Evolutionary conservation across 2,888 invertebrate species (phyloP), one percentile per base, ranked within the genome.

Genomic region (Teinopalpus imperialis): DNA sequence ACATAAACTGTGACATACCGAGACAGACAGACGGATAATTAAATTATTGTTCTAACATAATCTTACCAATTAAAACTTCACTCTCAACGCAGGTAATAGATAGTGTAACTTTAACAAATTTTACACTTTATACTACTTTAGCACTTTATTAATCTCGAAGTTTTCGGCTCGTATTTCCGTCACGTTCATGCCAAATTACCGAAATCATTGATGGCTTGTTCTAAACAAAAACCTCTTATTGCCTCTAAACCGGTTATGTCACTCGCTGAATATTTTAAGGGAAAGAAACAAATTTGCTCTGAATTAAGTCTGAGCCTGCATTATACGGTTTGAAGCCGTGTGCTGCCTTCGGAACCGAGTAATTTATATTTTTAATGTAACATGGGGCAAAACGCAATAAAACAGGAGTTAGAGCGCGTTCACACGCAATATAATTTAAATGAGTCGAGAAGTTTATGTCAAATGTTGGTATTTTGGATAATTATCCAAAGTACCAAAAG

Each of bases 351-450:
- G 37, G 45, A 55, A 54, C 45, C 50, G 36, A 24, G 55, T 60
- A 64, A 73, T 69, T 68, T 63, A 54, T 65, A 60, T 63, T 61
- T 54, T 57, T 57, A 55, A 52, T 51, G 23, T 30, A 43, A 36
- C 30, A 16, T 12, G 30, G 13, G 16, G 23, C 23, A 30, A 43
- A 36, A 46, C 37, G 46, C n/a, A 52, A 49, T 31, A 45, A 49
- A 47, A 49, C 31, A 30, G 23, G 8, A 2, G 7, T 30, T 23
- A 30, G 21, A 23, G 14, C n/a, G 9, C 7, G 21, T 36, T 23
- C 21, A 43, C 43, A 42, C 7, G n/a, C 23, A n/a, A 6, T 32
- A 3, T 5, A 8, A 1, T 8, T 27, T 12, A 27, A n/a, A 24
- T n/a, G 8, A 24, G 0, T n/a, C 8, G n/a, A n/a, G n/a, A n/a